Base-by-base conservation (phyloP, 2,888 invertebrate species). In the Amphimallon solstitiale region DNA sequence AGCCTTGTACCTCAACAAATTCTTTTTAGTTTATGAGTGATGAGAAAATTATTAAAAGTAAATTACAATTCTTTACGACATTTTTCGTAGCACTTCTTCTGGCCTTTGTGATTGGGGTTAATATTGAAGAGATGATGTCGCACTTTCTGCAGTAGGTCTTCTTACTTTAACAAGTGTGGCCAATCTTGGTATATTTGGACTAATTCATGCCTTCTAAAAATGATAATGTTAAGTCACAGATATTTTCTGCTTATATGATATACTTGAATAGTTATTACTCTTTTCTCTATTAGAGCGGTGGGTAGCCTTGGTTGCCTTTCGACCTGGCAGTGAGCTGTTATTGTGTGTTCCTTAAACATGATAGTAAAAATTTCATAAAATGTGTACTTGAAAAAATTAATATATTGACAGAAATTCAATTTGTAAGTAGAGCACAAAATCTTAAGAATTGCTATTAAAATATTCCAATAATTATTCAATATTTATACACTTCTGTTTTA, bases 261-360 rank as follows among this genome's bases (percentile, higher is more conserved):
- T 56, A 56, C 56, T 29, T 29, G 56, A 56, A 40, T 43, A 29
- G 7, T 14, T 40, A 29, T 23, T 6, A 29, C 23, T 29, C 56
- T 56, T 9, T 43, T 56, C 23, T 21, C 23, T 45, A 34, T 19
- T 60, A 49, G n/a, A n/a, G 40, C 23, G n/a, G 38, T 29, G 14
- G 40, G 40, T 12, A 45, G 15, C 15, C 48, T 15, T 35, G 43
- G 65, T 12, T 60, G 59, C 19, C 38, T 23, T 43, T 43, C 5
- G 21, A 63, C 51, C 43, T 63, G 63, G 12, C 52, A 45, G 15
- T 51, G 63, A 12, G 63, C 52, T 23, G 23, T 17, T 10, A 63
- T 45, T 1, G 51, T 12, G 4, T 52, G 63, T 19, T 54, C 51
- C 63, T 51, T 35, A 51, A 54, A 51, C 17, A 23, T 23, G 6